Conservation (phyloP, 2,797 vertebrate species). For the Myripristis jacobus region DNA sequence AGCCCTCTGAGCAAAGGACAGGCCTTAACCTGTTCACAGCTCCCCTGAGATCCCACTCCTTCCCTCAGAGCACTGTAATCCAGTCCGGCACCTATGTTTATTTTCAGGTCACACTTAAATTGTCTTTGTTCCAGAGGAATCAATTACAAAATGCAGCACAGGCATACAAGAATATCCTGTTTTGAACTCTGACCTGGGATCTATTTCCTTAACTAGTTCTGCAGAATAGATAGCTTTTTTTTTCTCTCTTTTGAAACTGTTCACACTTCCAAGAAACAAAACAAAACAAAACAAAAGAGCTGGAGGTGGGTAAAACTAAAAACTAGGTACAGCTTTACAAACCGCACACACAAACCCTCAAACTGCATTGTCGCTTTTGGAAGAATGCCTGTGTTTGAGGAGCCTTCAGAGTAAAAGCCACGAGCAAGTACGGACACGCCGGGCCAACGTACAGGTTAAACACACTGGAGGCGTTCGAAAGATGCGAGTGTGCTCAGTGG, state of each 20-base stretch:
- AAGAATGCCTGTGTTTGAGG: constrained; percentile 1
- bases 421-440: constrained; percentile 46
- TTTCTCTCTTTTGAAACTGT: background rate
- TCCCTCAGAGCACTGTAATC: constrained; percentile 30
- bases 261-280: background rate
- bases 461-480: constrained; percentile 18
- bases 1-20: constrained; percentile 59
- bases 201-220: background rate
- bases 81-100: constrained; percentile 34
- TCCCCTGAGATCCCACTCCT: constrained; percentile 41
- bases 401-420: constrained; percentile 21
- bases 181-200: background rate
- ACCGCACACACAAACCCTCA: constrained; percentile 15
- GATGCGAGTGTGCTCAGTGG: background rate
- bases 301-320: constrained; percentile 11
- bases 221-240: background rate
- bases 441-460: constrained; percentile 36
- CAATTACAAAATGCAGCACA: background rate
- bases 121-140: constrained; percentile 32
- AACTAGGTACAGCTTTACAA: background rate
- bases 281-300: background rate
- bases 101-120: constrained; percentile 31
- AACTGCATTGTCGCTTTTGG: background rate
- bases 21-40: constrained; percentile 68
- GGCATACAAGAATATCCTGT: background rate